Percentiles rank a stretch among this genome's conserved stretches.
Evolutionary conservation across 2,113 vertebrate genomes (phyloP).

Genomic region (Aptenodytes forsteri): DNA sequence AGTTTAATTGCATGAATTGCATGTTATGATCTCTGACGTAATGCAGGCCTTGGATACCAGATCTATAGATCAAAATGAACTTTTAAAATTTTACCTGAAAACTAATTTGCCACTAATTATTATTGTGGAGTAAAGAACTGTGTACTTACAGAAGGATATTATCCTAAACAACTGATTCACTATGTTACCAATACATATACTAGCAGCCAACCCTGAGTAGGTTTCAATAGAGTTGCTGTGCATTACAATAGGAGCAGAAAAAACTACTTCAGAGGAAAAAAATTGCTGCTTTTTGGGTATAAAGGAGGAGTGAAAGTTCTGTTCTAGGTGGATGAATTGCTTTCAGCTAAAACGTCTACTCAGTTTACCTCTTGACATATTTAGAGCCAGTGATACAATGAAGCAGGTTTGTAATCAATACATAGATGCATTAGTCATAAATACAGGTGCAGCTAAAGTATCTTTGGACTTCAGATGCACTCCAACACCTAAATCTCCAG

Average conservation of each 20-base stretch:
- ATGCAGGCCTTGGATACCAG: background rate
- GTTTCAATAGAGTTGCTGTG: background rate
- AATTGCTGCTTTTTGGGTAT: background rate
- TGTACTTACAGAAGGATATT: background rate
- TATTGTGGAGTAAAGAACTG: background rate
- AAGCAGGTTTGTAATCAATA: background rate
- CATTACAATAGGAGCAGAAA: background rate
- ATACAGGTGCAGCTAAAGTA: background rate
- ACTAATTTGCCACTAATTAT: background rate
- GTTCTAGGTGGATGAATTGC: background rate
- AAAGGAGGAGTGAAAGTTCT: background rate
- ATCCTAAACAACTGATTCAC: background rate
- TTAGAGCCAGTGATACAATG: background rate
- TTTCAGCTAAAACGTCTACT: background rate
- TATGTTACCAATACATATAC: rapidly evolving
- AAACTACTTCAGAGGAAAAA: background rate
- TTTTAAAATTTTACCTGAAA: background rate
- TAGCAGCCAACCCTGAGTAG: background rate
- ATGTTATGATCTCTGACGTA: background rate
- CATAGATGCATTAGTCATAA: background rate
- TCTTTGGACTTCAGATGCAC: background rate
- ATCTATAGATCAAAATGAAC: background rate
- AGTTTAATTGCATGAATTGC: background rate
- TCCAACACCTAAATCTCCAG: background rate
- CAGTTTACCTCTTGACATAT: background rate